Conservation (phyloP, 2,888 invertebrate genomes). For the Homarus gammarus region DNA sequence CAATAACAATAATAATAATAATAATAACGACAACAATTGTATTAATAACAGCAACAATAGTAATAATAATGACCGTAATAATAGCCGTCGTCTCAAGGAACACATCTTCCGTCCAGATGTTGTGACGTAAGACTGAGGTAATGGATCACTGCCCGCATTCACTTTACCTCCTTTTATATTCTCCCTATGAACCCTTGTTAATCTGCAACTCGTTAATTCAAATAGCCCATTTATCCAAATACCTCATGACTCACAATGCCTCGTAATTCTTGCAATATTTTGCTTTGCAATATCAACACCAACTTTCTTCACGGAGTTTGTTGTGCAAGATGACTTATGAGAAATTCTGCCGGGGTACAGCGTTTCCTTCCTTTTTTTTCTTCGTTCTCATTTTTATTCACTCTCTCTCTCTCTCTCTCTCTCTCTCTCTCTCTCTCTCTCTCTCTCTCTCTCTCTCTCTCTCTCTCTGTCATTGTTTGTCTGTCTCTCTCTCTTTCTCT, state of each 20-base stretch:
- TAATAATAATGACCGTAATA: no score
- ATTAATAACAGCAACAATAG: no score
- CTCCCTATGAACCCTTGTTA: slow-evolving; percentile 37
- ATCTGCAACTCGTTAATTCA: slow-evolving; percentile 56
- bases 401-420: slow-evolving; percentile 13
- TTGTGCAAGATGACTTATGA: slow-evolving; percentile 32
- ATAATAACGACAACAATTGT: no score
- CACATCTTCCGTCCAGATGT: no score
- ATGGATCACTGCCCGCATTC: slow-evolving; percentile 37
- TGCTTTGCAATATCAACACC: slow-evolving; percentile 58
- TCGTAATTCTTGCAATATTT: slow-evolving; percentile 53
- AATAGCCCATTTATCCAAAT: slow-evolving; percentile 48
- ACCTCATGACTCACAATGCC: slow-evolving; percentile 48
- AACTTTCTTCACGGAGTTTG: slow-evolving; percentile 30
- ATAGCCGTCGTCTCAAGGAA: no score
- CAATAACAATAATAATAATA: no score
- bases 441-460: background rate
- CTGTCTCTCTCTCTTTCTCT: background rate
- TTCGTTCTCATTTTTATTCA: background rate
- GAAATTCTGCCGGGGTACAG: slow-evolving; percentile 8
- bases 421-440: background rate
- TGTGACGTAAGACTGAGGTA: no score
- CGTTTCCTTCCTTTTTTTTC: background rate
- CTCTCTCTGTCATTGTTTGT: background rate
- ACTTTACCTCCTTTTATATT: slow-evolving; percentile 27